phyloP scores from a whole-genome alignment of 2,113 vertebrate species.

The Rhagologus leucostigma region DNA sequence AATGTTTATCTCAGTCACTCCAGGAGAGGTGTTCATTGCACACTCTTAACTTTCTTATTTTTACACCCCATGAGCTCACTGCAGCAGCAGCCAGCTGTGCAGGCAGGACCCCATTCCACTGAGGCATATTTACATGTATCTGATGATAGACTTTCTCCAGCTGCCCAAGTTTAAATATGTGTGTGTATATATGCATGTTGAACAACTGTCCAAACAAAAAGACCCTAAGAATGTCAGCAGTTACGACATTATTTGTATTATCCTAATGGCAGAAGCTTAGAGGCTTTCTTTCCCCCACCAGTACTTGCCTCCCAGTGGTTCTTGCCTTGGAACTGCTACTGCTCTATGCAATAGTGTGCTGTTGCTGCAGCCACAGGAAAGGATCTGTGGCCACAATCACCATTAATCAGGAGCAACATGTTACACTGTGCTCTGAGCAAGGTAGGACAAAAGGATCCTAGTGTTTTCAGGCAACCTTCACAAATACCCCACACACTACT shows the following conservation, averaged over 20 bases:
- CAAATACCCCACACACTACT: not conserved
- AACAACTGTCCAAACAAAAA: conserved; percentile 41
- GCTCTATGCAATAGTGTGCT: not conserved
- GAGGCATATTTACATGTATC: not conserved
- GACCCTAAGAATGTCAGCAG: not conserved
- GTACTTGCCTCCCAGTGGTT: not conserved
- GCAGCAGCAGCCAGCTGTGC: not conserved
- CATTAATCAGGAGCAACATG: accelerated
- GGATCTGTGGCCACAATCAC: not conserved
- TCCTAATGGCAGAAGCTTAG: not conserved
- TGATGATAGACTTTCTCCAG: not conserved
- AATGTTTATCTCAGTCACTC: not conserved
- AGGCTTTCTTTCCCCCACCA: not conserved
- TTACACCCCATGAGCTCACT: not conserved
- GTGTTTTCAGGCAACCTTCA: not conserved
- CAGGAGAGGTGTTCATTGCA: not conserved
- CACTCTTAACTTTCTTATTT: not conserved
- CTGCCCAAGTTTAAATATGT: not conserved
- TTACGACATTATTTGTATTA: not conserved
- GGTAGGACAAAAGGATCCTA: not conserved
- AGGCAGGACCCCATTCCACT: not conserved
- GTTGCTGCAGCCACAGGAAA: not conserved
- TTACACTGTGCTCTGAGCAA: not conserved
- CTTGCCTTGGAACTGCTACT: not conserved
- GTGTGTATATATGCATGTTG: not conserved